A percentile compares a stretch with the other conserved stretches of the same genome.
Evolutionary conservation across 1,140 invertebrate genomes (phyloP).

Genomic region (Bombus vancouverensis): DNA sequence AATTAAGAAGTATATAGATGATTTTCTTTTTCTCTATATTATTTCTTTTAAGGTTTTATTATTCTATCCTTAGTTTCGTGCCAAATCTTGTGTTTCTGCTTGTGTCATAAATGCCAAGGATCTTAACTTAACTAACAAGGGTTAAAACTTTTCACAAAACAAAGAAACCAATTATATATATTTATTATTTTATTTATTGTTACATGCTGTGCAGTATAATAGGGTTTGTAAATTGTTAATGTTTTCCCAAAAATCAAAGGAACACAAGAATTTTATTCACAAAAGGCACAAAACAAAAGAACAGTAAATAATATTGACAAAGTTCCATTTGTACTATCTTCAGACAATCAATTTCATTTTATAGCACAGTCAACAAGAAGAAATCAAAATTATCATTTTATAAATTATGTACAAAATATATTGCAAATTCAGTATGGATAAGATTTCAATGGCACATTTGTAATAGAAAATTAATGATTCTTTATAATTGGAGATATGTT

Average conservation of each 20-base stretch:
- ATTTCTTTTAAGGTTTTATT: background rate
- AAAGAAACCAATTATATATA: background rate
- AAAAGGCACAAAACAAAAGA: no score
- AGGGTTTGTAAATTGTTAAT: background rate
- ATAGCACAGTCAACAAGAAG: background rate
- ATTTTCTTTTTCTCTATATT: background rate
- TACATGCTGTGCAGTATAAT: background rate
- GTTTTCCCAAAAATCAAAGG: no score
- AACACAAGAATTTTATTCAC: background rate
- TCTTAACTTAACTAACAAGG: no score
- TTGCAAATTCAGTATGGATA: background rate
- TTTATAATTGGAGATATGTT: background rate
- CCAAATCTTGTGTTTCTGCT: constrained; percentile 23
- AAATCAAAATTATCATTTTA: background rate
- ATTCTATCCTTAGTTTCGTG: constrained; percentile 2
- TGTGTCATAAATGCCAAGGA: background rate
- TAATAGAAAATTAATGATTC: background rate
- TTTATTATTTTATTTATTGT: background rate
- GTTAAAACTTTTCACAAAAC: background rate
- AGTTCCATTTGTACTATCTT: background rate
- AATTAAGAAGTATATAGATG: background rate
- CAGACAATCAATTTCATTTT: constrained; percentile 7
- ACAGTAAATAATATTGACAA: background rate
- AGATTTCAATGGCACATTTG: background rate
- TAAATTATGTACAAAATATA: background rate